These are phyloP conservation scores for Polyploca ridens DNA, from an alignment of 2,888 invertebrate species.

Conservation along the genomic window DNA sequence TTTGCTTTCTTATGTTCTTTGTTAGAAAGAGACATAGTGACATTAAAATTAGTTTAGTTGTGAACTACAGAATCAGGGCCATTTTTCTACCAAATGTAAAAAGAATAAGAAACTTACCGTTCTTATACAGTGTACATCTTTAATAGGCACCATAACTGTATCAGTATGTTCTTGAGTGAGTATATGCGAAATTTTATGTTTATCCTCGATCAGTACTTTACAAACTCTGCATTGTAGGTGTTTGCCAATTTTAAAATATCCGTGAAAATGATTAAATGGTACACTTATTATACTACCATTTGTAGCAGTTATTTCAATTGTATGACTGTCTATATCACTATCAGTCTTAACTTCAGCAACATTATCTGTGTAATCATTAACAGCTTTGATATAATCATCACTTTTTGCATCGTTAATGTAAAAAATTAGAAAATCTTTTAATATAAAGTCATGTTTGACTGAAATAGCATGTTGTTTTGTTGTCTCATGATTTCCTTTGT, in stretches of 20 bases:
- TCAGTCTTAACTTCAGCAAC: background rate
- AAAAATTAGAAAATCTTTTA: conserved; percentile 30
- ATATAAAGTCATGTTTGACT: conserved; percentile 29
- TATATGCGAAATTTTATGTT: conserved; percentile 23
- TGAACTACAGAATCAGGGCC: no score
- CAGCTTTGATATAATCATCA: background rate
- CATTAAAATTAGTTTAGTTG: no score
- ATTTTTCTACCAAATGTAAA: no score
- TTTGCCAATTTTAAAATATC: conserved; percentile 17
- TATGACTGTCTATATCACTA: conserved; percentile 2
- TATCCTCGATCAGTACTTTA: background rate
- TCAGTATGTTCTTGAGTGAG: conserved; percentile 27
- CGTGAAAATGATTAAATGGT: conserved; percentile 30
- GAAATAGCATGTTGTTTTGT: conserved; percentile 35
- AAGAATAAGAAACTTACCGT: conserved; percentile 23
- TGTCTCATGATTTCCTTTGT: conserved; percentile 33
- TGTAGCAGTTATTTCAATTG: conserved; percentile 24
- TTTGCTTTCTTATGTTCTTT: no score
- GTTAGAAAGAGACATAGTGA: no score
- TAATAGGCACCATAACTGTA: conserved; percentile 26
- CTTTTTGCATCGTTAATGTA: background rate
- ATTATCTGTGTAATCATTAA: background rate
- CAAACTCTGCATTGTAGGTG: background rate
- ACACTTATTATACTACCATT: conserved; percentile 30
- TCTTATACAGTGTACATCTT: conserved; percentile 34